Conservation (phyloP, 2,113 vertebrate genomes). For the Pyxicephalus adspersus region DNA sequence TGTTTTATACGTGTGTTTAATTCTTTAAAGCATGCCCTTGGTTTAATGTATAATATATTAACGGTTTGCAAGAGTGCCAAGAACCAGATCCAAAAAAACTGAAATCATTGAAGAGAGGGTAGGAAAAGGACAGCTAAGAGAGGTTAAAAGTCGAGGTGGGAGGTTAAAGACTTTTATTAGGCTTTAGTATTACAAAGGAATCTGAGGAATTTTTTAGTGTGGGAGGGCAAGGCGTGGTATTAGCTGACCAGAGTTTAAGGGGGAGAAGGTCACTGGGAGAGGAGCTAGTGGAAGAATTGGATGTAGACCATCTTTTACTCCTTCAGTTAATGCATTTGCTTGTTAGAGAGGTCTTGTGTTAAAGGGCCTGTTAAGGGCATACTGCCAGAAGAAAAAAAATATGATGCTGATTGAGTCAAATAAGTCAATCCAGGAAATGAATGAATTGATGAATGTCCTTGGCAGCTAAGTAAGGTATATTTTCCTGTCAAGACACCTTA, state of each 20-base stretch:
- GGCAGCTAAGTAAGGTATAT: conserved; percentile 12
- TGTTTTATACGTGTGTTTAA: no score
- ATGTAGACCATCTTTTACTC: conserved; percentile 8
- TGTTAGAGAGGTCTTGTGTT: conserved; percentile 24
- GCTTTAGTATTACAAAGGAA: conserved; percentile 41
- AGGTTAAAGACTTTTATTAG: conserved; percentile 40
- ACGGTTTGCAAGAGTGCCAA: background rate
- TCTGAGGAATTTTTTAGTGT: conserved; percentile 40
- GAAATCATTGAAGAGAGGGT: background rate
- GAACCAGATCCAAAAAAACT: background rate
- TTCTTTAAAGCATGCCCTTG: no score
- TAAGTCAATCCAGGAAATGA: conserved; percentile 19
- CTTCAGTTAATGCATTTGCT: conserved; percentile 21
- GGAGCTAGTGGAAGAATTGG: conserved; percentile 25
- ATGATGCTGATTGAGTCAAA: conserved; percentile 37
- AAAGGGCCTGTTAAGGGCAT: conserved; percentile 17
- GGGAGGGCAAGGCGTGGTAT: conserved; percentile 43
- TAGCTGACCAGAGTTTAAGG: conserved; percentile 23
- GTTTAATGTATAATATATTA: background rate
- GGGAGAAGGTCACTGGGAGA: conserved; percentile 34
- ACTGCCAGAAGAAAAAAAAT: conserved; percentile 24
- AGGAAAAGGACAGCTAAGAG: conserved; percentile 13
- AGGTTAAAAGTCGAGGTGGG: conserved; percentile 40
- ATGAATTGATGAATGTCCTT: conserved; percentile 36
- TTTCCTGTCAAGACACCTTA: background rate